These are phyloP conservation scores for Carettochelys insculpta DNA, from an alignment of 2,113 vertebrate genomes.

Conservation along the genomic window DNA sequence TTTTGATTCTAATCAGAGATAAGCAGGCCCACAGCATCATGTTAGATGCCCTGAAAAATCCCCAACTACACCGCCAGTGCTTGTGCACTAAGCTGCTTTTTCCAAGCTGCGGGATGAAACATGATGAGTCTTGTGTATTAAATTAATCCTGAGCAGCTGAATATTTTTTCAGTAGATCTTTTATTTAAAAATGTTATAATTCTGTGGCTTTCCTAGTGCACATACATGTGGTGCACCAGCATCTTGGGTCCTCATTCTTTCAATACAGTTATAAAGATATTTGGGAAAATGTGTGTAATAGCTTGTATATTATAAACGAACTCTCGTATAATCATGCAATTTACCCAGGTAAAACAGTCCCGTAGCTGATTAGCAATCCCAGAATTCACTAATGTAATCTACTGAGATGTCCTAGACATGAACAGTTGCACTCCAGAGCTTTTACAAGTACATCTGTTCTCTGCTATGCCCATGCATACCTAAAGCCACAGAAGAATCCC, in stretches of 20 bases:
- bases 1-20: slow-evolving; percentile 59
- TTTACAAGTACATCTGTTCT: neutral
- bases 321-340: neutral
- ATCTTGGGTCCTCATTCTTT: neutral
- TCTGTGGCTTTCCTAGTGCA: neutral
- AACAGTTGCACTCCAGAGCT: neutral
- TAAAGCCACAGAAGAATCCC: slow-evolving; percentile 24
- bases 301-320: neutral
- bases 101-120: neutral
- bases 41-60: slow-evolving; percentile 40
- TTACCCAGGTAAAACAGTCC: neutral
- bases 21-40: neutral
- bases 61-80: neutral
- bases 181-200: neutral
- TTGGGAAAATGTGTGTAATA: slow-evolving; percentile 19
- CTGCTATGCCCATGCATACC: neutral
- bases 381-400: neutral
- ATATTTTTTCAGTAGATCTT: slow-evolving; percentile 29
- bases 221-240: neutral
- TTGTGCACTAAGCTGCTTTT: neutral
- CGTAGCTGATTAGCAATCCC: neutral
- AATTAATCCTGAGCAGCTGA: slow-evolving; percentile 29
- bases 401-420: neutral
- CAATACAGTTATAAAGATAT: neutral
- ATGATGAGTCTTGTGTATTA: neutral